Percentiles rank a stretch among this genome's conserved stretches.
Evolutionary conservation across 2,113 vertebrate genomes (phyloP).

Genomic region (Megaceryle torquata): DNA sequence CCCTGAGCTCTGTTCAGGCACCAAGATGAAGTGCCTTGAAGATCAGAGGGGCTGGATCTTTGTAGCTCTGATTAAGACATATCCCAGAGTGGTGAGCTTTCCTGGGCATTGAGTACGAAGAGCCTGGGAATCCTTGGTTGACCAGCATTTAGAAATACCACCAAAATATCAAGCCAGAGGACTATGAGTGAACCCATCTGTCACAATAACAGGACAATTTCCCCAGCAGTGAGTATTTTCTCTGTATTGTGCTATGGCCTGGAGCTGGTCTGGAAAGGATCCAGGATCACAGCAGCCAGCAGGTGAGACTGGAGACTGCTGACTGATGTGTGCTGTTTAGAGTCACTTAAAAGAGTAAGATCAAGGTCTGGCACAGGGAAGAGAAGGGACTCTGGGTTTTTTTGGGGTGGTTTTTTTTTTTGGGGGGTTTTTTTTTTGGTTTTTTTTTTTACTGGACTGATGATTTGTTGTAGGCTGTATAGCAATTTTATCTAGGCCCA

Average conservation of each 20-base stretch:
- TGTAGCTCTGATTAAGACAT: background rate
- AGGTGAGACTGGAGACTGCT: background rate
- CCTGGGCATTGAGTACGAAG: background rate
- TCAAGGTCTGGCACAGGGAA: background rate
- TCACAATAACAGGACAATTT: background rate
- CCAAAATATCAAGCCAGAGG: background rate
- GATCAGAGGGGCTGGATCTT: background rate
- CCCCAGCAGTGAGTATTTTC: background rate
- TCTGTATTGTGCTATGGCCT: background rate
- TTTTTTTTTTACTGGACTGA: background rate
- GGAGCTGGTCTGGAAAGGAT: background rate
- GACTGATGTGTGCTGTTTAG: background rate
- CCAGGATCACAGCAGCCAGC: background rate
- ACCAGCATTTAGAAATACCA: background rate
- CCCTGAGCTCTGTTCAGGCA: background rate
- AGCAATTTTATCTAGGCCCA: background rate
- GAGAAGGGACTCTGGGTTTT: background rate
- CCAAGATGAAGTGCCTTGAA: background rate
- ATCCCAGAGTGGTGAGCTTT: background rate
- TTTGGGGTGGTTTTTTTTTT: too few relatives aligned
- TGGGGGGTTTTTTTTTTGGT: background rate
- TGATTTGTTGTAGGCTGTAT: background rate
- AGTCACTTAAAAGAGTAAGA: background rate
- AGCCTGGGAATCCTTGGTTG: background rate
- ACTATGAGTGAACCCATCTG: background rate